Conservation (phyloP, 2,797 vertebrate species). For the Mus caroli region DNA sequence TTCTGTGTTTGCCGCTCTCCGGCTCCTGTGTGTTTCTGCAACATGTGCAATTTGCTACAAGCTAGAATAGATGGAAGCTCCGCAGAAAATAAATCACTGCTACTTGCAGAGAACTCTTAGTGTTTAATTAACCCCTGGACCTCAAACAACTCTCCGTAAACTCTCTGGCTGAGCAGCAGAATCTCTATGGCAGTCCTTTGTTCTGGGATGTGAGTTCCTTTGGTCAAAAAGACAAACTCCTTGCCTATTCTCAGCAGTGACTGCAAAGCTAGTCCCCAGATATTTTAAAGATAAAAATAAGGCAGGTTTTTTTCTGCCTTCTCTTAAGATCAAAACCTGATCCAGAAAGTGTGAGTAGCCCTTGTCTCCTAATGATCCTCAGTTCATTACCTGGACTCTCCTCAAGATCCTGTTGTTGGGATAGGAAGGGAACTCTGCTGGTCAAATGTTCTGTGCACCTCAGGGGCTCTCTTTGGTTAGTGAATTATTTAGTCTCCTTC, state of each 20-base stretch:
- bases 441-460: not conserved
- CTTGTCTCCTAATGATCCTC: conserved; percentile 1
- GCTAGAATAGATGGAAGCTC: conserved; percentile 4
- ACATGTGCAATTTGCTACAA: not conserved
- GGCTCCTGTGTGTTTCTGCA: not conserved
- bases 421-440: not conserved
- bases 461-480: not conserved
- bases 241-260: not conserved
- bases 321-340: conserved; percentile 49
- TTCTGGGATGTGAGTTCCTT: conserved; percentile 42
- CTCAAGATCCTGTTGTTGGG: not conserved
- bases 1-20: not conserved
- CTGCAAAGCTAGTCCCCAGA: conserved; percentile 31
- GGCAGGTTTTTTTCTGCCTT: not conserved
- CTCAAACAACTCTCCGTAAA: conserved; percentile 57
- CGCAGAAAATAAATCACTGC: conserved; percentile 39
- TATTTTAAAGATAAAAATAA: conserved; percentile 63
- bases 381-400: not conserved
- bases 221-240: conserved; percentile 45
- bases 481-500: conserved; percentile 30
- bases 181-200: conserved; percentile 35
- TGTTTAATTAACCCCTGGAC: conserved; percentile 73
- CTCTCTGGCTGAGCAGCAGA: conserved; percentile 40
- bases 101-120: conserved; percentile 40
- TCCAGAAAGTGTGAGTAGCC: not conserved